These are phyloP conservation scores for Apteryx owenii DNA, from an alignment of 2,113 vertebrate genomes.

Conservation along the genomic window DNA sequence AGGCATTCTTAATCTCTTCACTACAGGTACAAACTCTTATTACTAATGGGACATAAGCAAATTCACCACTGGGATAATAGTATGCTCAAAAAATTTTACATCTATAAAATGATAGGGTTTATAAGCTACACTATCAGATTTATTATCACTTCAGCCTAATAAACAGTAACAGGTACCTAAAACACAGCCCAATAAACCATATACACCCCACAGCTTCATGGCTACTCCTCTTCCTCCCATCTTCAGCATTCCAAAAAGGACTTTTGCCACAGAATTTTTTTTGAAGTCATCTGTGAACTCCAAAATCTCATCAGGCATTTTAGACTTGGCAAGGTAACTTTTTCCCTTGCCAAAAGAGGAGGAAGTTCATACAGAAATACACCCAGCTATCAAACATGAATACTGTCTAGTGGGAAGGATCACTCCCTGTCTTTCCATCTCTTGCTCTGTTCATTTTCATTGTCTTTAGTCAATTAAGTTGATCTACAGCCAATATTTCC, in stretches of 20 bases:
- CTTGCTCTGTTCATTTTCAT: background rate
- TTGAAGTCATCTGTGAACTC: background rate
- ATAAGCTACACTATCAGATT: background rate
- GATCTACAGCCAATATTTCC: background rate
- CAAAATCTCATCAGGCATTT: constrained; percentile 12
- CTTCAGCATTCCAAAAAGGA: background rate
- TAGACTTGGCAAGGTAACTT: constrained; percentile 10
- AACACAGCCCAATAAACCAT: background rate
- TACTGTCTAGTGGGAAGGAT: background rate
- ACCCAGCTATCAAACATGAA: background rate
- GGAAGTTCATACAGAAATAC: background rate
- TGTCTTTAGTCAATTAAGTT: background rate
- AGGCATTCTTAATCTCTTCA: background rate
- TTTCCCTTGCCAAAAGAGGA: constrained; percentile 40
- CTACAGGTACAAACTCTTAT: background rate
- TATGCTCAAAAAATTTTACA: background rate
- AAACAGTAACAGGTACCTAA: background rate
- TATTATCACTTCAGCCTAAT: background rate
- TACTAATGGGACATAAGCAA: background rate
- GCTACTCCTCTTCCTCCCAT: background rate
- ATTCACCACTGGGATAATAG: background rate
- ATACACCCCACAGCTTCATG: background rate
- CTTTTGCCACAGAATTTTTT: background rate
- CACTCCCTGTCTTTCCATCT: background rate
- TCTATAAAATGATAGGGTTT: background rate